Base-by-base conservation (phyloP, 2,888 invertebrate species). In the Cyclophora punctaria region DNA sequence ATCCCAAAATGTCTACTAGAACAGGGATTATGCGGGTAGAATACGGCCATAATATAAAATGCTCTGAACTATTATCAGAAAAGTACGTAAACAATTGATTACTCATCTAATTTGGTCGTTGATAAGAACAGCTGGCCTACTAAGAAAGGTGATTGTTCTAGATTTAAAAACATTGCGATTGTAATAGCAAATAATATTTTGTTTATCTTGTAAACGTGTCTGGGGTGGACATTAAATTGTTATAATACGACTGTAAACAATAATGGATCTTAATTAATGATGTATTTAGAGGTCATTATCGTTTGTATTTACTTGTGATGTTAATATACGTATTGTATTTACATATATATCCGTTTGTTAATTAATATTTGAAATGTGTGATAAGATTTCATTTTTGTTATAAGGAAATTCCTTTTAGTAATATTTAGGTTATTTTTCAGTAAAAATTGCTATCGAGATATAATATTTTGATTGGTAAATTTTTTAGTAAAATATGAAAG, bases 71-170 rank as follows among this genome's bases (percentile, higher is more conserved):
- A 20, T 20, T 20, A 20, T 20, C 20, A 20, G 20, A 20, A 20
- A 20, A 20, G 20, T 20, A 20, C 20, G 20, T 20, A 20, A 20
- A 20, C 20, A 20, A 20, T 20, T 20, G 20, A 20, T 20, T 20
- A 20, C 20, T 20, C 20, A 20, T 20, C 4, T 37, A 37, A 37
- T 37, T 37, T 37, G 1, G 37, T 37, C 37, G 20, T 20, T 37
- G 37, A 37, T 34, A 34, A 52, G 20, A 67, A 63, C 56, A 54
- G 40, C 5, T 54, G 64, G 62, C 69, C 66, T 55, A 68, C 65
- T 49, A 56, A 20, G 44, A 64, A 63, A 73, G 69, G 74, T 72
- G 66, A 62, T 67, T 69, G 71, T 63, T 66, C 67, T 52, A 55
- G 58, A 68, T 68, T 60, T 20, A 45, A 44, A 20, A 45, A 59